phyloP scores from a whole-genome alignment of 2,888 invertebrate genomes.

The Tanypteryx hageni region DNA sequence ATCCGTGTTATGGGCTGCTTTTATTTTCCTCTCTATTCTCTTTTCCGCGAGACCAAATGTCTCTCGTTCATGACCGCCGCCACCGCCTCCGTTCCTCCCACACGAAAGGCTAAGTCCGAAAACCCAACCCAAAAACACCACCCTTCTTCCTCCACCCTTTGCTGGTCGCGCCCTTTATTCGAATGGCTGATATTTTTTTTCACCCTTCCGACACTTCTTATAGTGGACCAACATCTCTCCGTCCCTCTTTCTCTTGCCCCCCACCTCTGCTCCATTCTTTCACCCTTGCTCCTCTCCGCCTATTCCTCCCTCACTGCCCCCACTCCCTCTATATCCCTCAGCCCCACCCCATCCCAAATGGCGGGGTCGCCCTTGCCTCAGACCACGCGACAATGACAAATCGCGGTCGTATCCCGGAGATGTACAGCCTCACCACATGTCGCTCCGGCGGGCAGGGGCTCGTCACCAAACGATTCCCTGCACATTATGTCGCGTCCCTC shows the following conservation, averaged over 20 bases:
- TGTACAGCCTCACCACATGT: conserved; percentile 49
- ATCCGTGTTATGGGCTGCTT: conserved; percentile 4
- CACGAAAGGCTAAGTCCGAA: neutral
- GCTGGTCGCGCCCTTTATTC: neutral
- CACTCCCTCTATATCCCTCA: neutral
- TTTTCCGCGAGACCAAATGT: neutral
- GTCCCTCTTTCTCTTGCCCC: neutral
- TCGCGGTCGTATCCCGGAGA: conserved; percentile 16
- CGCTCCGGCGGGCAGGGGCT: conserved; percentile 15
- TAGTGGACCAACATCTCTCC: neutral
- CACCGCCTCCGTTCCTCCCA: neutral
- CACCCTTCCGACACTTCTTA: conserved; percentile 19
- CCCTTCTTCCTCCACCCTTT: neutral
- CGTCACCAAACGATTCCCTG: conserved; percentile 28
- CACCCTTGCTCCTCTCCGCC: too few relatives aligned
- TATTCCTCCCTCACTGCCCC: neutral
- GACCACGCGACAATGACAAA: conserved; percentile 42
- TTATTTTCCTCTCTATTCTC: neutral
- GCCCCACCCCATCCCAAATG: neutral
- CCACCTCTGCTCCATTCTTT: neutral
- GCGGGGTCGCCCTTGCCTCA: neutral
- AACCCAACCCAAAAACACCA: neutral
- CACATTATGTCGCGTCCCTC: neutral
- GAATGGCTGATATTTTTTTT: neutral
- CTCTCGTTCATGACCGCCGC: conserved; percentile 5